phyloP scores from a whole-genome alignment of 2,113 vertebrate species.

The Lampris megalopsis region DNA sequence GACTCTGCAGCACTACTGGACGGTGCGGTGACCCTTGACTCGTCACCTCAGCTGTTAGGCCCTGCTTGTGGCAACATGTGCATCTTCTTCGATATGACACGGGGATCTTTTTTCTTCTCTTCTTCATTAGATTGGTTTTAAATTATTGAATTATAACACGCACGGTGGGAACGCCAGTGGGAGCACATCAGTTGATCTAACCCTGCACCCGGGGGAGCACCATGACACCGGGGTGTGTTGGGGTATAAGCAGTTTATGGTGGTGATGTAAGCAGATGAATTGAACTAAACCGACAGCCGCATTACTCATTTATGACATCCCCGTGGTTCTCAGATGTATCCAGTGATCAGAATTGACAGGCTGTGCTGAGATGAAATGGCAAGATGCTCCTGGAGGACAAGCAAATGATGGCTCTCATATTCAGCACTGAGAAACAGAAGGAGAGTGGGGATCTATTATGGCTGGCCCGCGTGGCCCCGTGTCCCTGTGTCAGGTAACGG shows the following conservation, averaged over 20 bases:
- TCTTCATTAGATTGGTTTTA: not conserved
- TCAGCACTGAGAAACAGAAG: conserved; percentile 67
- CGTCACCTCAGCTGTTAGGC: no score
- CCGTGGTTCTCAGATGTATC: conserved; percentile 59
- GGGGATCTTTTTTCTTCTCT: no score
- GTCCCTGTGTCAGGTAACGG: conserved; percentile 63
- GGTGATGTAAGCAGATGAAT: conserved; percentile 37
- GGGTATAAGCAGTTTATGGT: conserved; percentile 41
- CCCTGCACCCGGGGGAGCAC: conserved; percentile 23
- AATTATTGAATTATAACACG: not conserved
- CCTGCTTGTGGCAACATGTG: no score
- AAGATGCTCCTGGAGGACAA: conserved; percentile 72
- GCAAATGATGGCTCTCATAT: conserved; percentile 70
- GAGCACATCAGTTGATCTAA: conserved; percentile 12
- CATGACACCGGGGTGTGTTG: conserved; percentile 39
- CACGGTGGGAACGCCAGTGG: conserved; percentile 13
- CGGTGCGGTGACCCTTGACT: no score
- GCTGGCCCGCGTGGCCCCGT: conserved; percentile 42
- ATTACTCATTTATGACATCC: conserved; percentile 72
- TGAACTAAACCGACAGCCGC: conserved; percentile 69
- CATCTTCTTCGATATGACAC: no score
- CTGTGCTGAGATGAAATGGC: conserved; percentile 54
- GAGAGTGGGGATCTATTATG: conserved; percentile 40
- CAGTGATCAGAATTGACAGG: conserved; percentile 62
- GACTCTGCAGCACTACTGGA: no score